Conservation (phyloP, 2,113 vertebrate genomes). For the Podarcis muralis region DNA sequence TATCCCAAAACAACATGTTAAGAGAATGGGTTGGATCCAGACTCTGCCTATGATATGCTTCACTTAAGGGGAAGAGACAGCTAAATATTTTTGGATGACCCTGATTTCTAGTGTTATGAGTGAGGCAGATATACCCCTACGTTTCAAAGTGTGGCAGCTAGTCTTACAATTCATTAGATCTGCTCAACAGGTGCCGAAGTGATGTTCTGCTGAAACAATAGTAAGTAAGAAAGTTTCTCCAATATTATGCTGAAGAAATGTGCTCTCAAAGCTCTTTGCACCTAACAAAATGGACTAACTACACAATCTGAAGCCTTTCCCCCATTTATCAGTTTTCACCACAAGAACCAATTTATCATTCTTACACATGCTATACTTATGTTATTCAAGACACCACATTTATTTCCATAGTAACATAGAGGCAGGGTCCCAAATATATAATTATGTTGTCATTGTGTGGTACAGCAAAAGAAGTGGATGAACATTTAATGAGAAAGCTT, state of each 20-base stretch:
- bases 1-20: constrained; percentile 20
- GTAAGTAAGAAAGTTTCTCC: constrained; percentile 18
- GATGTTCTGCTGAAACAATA: background rate
- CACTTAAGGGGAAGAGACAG: no score
- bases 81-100: background rate
- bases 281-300: background rate
- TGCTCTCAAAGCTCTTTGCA: background rate
- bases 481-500: constrained; percentile 59
- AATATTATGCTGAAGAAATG: background rate
- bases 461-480: constrained; percentile 37
- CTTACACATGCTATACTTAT: constrained; percentile 14
- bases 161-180: constrained; percentile 17
- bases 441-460: constrained; percentile 54
- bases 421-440: constrained; percentile 52
- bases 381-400: constrained; percentile 49
- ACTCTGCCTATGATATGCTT: no score
- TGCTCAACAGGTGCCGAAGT: background rate
- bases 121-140: background rate
- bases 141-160: background rate
- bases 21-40: background rate
- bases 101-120: background rate
- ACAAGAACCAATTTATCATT: constrained; percentile 44
- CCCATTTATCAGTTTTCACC: constrained; percentile 3
- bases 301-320: constrained; percentile 24
- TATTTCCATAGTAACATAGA: constrained; percentile 65